phyloP scores from a whole-genome alignment of 2,888 invertebrate species.

The Volucella inflata region DNA sequence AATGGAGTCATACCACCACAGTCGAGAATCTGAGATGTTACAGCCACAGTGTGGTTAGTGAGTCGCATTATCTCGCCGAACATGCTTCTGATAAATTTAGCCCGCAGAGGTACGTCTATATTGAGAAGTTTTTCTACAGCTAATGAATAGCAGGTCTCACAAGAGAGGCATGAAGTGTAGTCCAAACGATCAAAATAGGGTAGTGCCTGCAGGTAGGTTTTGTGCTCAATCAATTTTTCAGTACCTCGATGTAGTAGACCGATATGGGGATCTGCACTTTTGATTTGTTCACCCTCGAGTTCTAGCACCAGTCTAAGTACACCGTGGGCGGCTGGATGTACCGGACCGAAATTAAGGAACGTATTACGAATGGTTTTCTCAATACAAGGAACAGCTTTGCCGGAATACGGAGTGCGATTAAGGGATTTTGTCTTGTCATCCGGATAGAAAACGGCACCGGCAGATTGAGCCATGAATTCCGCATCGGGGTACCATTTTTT shows the following conservation, averaged over 20 bases:
- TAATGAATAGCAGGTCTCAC: constrained; percentile 91
- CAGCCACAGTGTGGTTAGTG: constrained; percentile 91
- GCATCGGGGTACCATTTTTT: constrained; percentile 87
- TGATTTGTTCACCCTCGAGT: constrained; percentile 92
- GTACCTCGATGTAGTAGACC: constrained; percentile 94
- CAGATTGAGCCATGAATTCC: constrained; percentile 85
- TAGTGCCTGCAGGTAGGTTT: constrained; percentile 92
- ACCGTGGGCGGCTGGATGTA: constrained; percentile 96
- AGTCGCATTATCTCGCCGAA: constrained; percentile 91
- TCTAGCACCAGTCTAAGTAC: constrained; percentile 92
- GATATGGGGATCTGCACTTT: constrained; percentile 92
- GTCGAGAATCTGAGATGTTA: constrained; percentile 90
- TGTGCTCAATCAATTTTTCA: constrained; percentile 95
- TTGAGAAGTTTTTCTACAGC: constrained; percentile 93
- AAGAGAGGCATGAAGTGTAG: constrained; percentile 93
- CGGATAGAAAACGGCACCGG: constrained; percentile 86
- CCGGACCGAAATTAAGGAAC: constrained; percentile 93
- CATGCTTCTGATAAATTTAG: constrained; percentile 91
- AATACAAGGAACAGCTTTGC: constrained; percentile 82
- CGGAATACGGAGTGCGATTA: constrained; percentile 81
- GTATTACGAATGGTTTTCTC: constrained; percentile 88
- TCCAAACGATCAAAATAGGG: constrained; percentile 95
- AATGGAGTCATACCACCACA: constrained; percentile 94
- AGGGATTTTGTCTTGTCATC: constrained; percentile 82
- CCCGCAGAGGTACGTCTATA: constrained; percentile 90